Evolutionary conservation across 2,797 vertebrate genomes (phyloP), one percentile per base, ranked within the genome.

Genomic region (Argyrosomus regius): DNA sequence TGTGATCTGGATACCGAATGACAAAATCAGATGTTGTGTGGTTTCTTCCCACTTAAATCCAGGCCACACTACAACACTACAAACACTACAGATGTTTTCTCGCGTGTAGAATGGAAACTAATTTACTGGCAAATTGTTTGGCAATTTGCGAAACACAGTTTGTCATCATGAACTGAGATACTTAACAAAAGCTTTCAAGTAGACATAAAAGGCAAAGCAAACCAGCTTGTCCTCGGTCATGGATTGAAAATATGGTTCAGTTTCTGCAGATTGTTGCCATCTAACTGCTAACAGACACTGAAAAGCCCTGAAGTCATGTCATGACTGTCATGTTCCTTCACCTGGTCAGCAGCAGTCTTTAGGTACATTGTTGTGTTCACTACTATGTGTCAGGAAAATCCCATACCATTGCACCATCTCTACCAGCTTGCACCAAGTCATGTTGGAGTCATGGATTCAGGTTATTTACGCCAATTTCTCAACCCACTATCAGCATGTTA

Each of bases 401-500:
- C 16, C 11, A 17, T 69, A 10, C 16, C 11, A 4, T 35, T 45
- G 26, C 24, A 54, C 17, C 17, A 17, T 65, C 53, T 48, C 53
- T 26, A 58, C 43, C 78, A 82, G 75, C 53, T 54, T 78, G 67
- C 20, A 9, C 60, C 24, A 45, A 64, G 35, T 68, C 65, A 77
- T 2, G 49, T 31, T 56, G 49, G 60, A 78, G 31, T 75, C 72
- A 50, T 18, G 6, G 61, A 73, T 72, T 77, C 3, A 7, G 18
- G 57, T 61, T 80, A 66, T 77, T 86, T 50, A 62, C 67, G 79
- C 84, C 80, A 78, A 3, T 31, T 83, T 84, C 26, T 85, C 88
- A 82, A 22, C 88, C 88, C 81, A 89, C 89, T 18, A 26, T 62
- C 86, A 77, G 70, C 69, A 85, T 87, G 87, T 83, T 74, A 5